These are phyloP conservation scores for Geotrypetes seraphini DNA, from an alignment of 2,797 vertebrate species.

Conservation along the genomic window DNA sequence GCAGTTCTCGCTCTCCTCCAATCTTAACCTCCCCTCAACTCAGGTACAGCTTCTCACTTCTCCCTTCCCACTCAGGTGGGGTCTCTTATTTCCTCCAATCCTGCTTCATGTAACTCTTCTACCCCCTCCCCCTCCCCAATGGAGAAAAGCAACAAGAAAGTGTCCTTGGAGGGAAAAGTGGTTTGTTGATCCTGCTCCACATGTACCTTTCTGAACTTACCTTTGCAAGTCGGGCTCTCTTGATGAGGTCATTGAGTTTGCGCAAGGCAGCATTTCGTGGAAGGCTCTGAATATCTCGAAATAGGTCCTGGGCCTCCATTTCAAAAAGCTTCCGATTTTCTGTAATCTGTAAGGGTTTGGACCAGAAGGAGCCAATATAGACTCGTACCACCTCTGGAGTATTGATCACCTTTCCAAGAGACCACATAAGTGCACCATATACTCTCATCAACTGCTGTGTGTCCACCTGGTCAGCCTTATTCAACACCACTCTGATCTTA, in stretches of 20 bases:
- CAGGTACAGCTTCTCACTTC: too few relatives aligned
- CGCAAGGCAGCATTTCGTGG: constrained; percentile 87
- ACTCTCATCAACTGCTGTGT: constrained; percentile 95
- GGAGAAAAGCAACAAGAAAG: too few relatives aligned
- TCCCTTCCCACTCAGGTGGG: not conserved
- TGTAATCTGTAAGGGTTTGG: constrained; percentile 83
- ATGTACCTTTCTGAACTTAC: too few relatives aligned
- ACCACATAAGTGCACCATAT: constrained; percentile 97
- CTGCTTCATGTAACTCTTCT: too few relatives aligned
- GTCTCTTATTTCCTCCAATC: too few relatives aligned
- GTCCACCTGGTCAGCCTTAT: constrained; percentile 95
- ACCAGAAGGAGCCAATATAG: constrained; percentile 94
- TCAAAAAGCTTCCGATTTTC: constrained; percentile 89
- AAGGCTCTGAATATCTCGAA: constrained; percentile 86
- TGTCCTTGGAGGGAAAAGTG: too few relatives aligned
- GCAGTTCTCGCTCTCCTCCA: too few relatives aligned
- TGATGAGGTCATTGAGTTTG: constrained; percentile 95
- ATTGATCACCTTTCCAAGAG: constrained; percentile 91
- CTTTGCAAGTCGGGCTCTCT: constrained; percentile 89
- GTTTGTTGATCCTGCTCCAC: too few relatives aligned
- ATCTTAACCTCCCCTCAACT: too few relatives aligned
- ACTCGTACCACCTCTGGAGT: constrained; percentile 88
- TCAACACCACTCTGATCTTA: constrained; percentile 92
- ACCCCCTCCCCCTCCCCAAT: too few relatives aligned
- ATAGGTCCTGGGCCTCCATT: constrained; percentile 86